Evolutionary conservation across 2,797 vertebrate genomes (phyloP).

Genomic region (Megaceryle alcyon): DNA sequence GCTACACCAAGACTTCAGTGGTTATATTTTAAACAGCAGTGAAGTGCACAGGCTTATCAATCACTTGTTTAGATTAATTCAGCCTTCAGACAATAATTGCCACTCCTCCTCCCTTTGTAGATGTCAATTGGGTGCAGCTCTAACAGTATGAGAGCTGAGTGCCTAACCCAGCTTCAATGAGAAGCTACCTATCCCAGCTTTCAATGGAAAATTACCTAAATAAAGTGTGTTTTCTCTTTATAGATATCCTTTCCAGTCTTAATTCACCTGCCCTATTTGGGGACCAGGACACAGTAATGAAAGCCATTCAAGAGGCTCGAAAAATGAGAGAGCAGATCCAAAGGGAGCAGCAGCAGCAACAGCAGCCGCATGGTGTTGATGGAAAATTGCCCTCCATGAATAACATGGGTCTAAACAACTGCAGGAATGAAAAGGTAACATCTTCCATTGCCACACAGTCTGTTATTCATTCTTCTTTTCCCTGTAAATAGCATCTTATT

Average conservation of each 20-base stretch:
- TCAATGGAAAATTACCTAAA: neutral
- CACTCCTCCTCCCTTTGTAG: neutral
- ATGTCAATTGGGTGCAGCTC: neutral
- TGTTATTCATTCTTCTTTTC: neutral
- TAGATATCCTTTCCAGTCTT: constrained; percentile 98
- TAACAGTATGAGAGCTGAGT: neutral
- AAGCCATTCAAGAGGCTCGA: constrained; percentile 97
- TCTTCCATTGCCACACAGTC: neutral
- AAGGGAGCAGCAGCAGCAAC: constrained; percentile 88
- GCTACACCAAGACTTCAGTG: neutral
- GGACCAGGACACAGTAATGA: constrained; percentile 99
- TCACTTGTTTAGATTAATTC: neutral
- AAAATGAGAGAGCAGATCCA: constrained; percentile 98
- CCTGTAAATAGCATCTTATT: neutral
- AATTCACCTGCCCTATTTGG: constrained; percentile 96
- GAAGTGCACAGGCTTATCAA: neutral
- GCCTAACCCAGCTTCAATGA: neutral
- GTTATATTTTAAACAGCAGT: neutral
- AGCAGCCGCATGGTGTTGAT: constrained; percentile 90
- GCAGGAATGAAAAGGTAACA: constrained; percentile 91
- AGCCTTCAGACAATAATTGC: neutral
- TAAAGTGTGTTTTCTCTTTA: constrained; percentile 34
- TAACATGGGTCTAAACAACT: constrained; percentile 92
- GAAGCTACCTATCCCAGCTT: neutral
- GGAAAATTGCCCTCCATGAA: constrained; percentile 91